Conservation (phyloP, 2,888 invertebrate species). For the Macrophya alboannulata region DNA sequence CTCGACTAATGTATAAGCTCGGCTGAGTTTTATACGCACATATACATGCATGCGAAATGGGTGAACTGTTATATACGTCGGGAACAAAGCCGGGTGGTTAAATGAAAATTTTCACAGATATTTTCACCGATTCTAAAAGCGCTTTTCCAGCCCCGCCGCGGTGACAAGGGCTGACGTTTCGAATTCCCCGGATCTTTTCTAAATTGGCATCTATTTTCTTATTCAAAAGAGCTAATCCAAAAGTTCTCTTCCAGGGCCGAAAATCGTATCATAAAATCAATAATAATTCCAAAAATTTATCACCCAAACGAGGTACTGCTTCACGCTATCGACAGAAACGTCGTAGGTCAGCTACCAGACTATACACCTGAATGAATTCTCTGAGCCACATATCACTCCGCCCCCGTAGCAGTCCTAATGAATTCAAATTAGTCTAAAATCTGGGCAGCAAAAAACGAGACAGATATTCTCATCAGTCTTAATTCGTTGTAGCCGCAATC, state of each 20-base stretch:
- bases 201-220: constrained; percentile 16
- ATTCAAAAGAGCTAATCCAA: neutral
- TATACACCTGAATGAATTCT: neutral
- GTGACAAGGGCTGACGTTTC: constrained; percentile 13
- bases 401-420: constrained; percentile 6
- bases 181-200: neutral
- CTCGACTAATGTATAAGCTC: neutral
- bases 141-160: neutral
- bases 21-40: neutral
- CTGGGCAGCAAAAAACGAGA: neutral
- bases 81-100: neutral
- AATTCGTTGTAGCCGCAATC: neutral
- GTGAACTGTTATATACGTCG: neutral
- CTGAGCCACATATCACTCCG: neutral
- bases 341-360: neutral
- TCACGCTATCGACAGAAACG: neutral
- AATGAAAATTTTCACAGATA: constrained; percentile 35
- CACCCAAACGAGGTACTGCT: neutral
- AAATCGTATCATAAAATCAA: neutral
- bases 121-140: constrained; percentile 9
- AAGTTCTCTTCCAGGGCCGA: neutral
- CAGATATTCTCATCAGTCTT: neutral
- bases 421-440: constrained; percentile 7
- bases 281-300: neutral
- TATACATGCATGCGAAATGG: neutral